Percentiles rank a stretch among this genome's conserved stretches.
Evolutionary conservation across 2,113 vertebrate species (phyloP).

Genomic region (Ivindomyrus marchei): DNA sequence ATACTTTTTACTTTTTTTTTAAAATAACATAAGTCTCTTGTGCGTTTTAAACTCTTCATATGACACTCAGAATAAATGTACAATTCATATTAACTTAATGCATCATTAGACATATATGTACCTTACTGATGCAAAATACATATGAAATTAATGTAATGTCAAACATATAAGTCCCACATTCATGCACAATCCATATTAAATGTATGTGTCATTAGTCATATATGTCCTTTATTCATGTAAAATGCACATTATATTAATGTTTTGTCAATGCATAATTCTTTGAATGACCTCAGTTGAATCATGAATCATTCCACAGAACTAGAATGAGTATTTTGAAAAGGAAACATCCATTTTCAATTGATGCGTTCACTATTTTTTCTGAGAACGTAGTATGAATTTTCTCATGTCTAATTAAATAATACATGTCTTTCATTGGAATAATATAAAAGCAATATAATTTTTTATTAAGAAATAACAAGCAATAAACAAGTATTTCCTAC

Average conservation of each 20-base stretch:
- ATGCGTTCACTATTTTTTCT: background rate
- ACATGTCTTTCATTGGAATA: background rate
- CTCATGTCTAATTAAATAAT: background rate
- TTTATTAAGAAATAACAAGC: background rate
- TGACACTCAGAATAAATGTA: background rate
- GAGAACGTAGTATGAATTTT: background rate
- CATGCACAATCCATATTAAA: background rate
- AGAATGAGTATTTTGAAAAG: background rate
- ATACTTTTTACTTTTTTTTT: background rate
- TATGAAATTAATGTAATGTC: background rate
- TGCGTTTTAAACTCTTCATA: background rate
- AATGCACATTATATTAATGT: background rate
- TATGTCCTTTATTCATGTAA: background rate
- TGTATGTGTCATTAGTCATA: background rate
- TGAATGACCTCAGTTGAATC: background rate
- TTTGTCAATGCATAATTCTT: background rate
- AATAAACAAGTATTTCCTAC: background rate
- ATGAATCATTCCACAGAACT: background rate
- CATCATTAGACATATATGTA: background rate
- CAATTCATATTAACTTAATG: background rate
- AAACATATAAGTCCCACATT: background rate
- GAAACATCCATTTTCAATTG: background rate
- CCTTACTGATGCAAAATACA: background rate
- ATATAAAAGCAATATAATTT: background rate
- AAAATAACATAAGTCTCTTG: background rate